Percentiles rank a stretch among this genome's conserved stretches.
phyloP scores from a whole-genome alignment of 2,113 vertebrate species.

The Callipepla californica region DNA sequence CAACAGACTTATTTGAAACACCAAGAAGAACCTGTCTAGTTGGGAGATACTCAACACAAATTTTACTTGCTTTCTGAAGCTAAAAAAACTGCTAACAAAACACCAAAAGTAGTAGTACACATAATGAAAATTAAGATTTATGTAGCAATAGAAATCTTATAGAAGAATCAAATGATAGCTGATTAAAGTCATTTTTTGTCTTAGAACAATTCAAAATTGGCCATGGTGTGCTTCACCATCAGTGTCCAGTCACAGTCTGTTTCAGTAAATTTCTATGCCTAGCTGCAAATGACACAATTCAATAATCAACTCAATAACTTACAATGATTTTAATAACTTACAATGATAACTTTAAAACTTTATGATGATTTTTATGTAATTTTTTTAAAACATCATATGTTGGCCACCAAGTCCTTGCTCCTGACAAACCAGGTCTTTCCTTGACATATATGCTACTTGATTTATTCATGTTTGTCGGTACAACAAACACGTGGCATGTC shows the following conservation, averaged over 20 bases:
- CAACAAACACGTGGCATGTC: constrained; percentile 54
- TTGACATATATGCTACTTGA: not conserved
- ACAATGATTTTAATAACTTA: no score
- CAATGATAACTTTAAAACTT: no score
- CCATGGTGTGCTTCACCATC: not conserved
- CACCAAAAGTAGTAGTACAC: not conserved
- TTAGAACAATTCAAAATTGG: not conserved
- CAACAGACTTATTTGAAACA: not conserved
- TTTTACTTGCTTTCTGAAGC: not conserved
- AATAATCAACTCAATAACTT: not conserved
- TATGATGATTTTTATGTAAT: not conserved
- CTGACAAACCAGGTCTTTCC: constrained; percentile 17
- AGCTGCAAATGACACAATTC: not conserved
- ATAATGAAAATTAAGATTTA: not conserved
- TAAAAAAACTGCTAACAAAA: not conserved
- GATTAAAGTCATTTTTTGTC: not conserved
- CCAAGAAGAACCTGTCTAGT: not conserved
- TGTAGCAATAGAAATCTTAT: not conserved
- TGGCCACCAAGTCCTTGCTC: not conserved
- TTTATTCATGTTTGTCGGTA: constrained; percentile 40
- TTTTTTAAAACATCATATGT: not conserved
- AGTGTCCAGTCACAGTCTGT: not conserved
- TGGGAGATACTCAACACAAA: not conserved
- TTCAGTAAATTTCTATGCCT: not conserved
- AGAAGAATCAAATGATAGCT: not conserved